phyloP scores from a whole-genome alignment of 2,797 vertebrate species.

The Trachops cirrhosus region DNA sequence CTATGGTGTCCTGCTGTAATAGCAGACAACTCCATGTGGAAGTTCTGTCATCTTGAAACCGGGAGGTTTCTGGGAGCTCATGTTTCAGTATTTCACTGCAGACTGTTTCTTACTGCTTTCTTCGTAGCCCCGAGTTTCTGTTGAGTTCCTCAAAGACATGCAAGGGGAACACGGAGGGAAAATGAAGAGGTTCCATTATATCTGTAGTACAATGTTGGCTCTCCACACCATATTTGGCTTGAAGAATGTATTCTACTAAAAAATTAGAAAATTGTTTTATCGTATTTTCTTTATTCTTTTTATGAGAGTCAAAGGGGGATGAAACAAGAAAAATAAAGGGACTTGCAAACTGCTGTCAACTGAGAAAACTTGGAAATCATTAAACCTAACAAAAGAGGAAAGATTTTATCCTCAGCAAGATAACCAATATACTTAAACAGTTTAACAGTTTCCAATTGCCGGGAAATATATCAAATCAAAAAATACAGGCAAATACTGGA shows the following conservation, averaged over 20 bases:
- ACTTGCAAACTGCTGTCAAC: background rate
- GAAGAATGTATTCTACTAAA: background rate
- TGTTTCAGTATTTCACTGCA: background rate
- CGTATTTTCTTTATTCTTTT: background rate
- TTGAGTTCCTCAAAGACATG: background rate
- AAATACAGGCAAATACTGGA: background rate
- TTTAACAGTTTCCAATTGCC: background rate
- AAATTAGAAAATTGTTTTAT: background rate
- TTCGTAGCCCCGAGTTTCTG: background rate
- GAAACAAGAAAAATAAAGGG: background rate
- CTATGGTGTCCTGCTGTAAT: background rate
- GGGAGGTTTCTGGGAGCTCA: background rate
- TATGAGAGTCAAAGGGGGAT: background rate
- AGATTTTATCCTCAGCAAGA: background rate
- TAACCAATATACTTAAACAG: background rate
- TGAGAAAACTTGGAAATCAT: background rate
- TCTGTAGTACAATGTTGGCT: fast-evolving
- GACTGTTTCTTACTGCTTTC: background rate
- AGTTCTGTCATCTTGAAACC: background rate
- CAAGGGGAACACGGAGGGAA: background rate
- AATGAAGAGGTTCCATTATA: background rate
- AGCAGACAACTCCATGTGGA: background rate
- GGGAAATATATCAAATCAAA: background rate
- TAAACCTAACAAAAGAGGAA: background rate
- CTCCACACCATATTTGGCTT: background rate